Evolutionary conservation across 2,113 vertebrate genomes (phyloP).

Genomic region (Synodontis membranacea): DNA sequence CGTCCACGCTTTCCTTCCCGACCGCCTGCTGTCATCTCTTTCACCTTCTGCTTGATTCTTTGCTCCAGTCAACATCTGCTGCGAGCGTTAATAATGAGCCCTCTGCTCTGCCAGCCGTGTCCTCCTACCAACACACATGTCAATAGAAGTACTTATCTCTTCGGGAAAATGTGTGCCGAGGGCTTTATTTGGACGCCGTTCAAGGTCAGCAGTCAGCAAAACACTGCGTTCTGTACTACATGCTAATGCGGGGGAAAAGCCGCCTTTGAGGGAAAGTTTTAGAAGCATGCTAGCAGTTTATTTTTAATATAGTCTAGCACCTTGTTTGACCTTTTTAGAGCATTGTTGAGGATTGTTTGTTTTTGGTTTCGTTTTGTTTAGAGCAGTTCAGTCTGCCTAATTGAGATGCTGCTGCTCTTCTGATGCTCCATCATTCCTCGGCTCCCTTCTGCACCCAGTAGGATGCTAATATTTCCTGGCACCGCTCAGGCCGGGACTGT

Average conservation of each 20-base stretch:
- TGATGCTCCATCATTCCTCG: conserved; percentile 39
- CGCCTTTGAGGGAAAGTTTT: background rate
- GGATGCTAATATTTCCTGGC: conserved; percentile 59
- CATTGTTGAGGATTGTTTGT: background rate
- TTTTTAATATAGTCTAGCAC: conserved; percentile 2
- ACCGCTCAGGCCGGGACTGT: conserved; percentile 47
- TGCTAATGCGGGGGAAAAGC: conserved; percentile 16
- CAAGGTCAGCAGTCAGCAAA: conserved; percentile 44
- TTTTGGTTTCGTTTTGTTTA: conserved; percentile 20
- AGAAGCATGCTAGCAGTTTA: background rate
- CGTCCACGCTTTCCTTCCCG: background rate
- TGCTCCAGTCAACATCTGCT: conserved; percentile 39
- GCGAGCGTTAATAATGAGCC: conserved; percentile 16
- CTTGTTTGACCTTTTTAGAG: conserved; percentile 31
- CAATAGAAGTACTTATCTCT: conserved; percentile 42
- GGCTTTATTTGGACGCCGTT: conserved; percentile 35
- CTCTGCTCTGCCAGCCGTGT: conserved; percentile 22
- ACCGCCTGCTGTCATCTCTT: conserved; percentile 12
- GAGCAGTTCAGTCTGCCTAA: conserved; percentile 46
- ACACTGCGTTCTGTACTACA: conserved; percentile 10
- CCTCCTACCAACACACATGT: conserved; percentile 19
- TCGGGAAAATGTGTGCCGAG: conserved; percentile 27
- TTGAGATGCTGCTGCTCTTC: conserved; percentile 54
- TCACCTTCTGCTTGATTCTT: conserved; percentile 24
- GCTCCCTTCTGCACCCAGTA: conserved; percentile 53